Evolutionary conservation across 1,140 invertebrate genomes (phyloP), one percentile per base, ranked within the genome.

Genomic region (Myzus persicae): DNA sequence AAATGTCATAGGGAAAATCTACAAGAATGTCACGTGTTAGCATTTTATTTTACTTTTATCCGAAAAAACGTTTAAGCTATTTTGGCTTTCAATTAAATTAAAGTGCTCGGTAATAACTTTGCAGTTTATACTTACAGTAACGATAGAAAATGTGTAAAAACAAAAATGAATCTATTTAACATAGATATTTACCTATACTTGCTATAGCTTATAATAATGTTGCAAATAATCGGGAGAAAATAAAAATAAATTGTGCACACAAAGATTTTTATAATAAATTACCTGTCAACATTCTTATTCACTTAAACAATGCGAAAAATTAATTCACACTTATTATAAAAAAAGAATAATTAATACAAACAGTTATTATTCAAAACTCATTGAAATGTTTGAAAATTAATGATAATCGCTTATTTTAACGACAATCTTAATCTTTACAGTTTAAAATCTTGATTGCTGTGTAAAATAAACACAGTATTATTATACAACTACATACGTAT

Each of bases 1-100:
- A 91, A 91, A 91, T 81, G 67, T 36, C 67, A 91, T 46, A 20
- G 26, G 18, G 20, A 81, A 92, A 92, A 81, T 5, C 44, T 24
- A 24, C 26, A 44, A 24, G 38, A 87, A n/a, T 76, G n/a, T 44
- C 26, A n/a, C 44, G 26, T 88, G n/a, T 31, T 31, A 44, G 40
- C 26, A 91, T 76, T 67, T 42, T n/a, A 67, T 67, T 40, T 81
- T 76, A 44, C n/a, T 76, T n/a, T 59, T 91, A 22, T 38, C 36
- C 7, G 31, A 76, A 76, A 44, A 40, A 44, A 76, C 54, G 26
- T 42, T 91, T 44, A 11, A 0, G 54, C 31, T 26, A 20, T 5
- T n/a, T n/a, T n/a, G 44, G 20, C 42, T 24, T 59, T 90, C 38
- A 9, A 40, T n/a, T 90, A 59, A 22, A 90, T 59, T 59, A 59